These are phyloP conservation scores for Melitaea cinxia DNA, from an alignment of 1,140 invertebrate genomes.

Conservation along the genomic window DNA sequence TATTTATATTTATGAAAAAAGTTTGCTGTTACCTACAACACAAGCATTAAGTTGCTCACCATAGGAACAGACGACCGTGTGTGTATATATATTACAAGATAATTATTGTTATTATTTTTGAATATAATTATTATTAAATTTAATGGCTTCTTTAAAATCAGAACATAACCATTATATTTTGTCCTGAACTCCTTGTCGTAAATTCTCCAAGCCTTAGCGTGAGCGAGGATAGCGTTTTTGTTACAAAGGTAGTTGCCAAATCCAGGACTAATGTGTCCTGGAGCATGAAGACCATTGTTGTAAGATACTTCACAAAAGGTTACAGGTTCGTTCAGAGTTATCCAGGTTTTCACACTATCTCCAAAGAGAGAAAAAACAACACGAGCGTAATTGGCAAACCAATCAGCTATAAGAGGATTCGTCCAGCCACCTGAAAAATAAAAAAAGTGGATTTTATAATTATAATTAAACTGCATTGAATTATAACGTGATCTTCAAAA, in stretches of 20 bases:
- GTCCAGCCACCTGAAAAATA: conserved; percentile 70
- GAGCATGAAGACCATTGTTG: conserved; percentile 66
- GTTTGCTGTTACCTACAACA: no score
- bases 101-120: no score
- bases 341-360: conserved; percentile 73
- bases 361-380: conserved; percentile 65
- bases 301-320: conserved; percentile 67
- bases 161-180: conserved; percentile 49
- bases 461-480: no score
- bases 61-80: no score
- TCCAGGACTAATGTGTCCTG: conserved; percentile 66
- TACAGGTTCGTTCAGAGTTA: conserved; percentile 61
- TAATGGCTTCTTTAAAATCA: background rate
- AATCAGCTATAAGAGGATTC: conserved; percentile 75
- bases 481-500: no score
- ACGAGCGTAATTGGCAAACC: conserved; percentile 71
- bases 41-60: no score
- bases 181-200: conserved; percentile 44
- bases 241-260: conserved; percentile 39
- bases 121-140: no score
- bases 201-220: no score
- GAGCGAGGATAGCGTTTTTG: conserved; percentile 45
- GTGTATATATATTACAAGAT: no score
- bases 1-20: no score
- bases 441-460: no score